A percentile compares a stretch with the other conserved stretches of the same genome.
Conservation (phyloP, 2,888 invertebrate species). For the Erynnis tages region DNA sequence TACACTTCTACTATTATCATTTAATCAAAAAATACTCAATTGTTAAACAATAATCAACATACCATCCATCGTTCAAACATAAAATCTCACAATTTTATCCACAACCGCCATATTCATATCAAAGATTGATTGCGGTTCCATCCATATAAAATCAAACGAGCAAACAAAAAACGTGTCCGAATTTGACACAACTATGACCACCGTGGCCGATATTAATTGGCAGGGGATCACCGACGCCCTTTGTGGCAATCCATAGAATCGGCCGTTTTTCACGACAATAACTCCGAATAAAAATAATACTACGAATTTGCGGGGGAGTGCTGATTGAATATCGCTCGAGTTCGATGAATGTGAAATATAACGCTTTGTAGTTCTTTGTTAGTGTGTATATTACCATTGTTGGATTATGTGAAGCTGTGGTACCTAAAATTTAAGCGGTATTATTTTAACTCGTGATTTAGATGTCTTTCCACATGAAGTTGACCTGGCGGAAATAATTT, state of each 20-base stretch:
- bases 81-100: neutral
- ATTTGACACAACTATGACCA: conserved; percentile 71
- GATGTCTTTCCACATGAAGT: too few relatives aligned
- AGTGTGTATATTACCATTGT: too few relatives aligned
- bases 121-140: conserved; percentile 48
- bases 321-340: conserved; percentile 45
- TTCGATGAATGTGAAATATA: conserved; percentile 14
- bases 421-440: too few relatives aligned
- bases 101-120: conserved; percentile 28
- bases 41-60: too few relatives aligned
- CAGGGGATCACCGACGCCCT: conserved; percentile 66
- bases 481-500: too few relatives aligned
- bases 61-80: neutral
- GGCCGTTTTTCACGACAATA: conserved; percentile 64
- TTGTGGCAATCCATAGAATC: conserved; percentile 53
- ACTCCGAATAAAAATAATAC: conserved; percentile 70
- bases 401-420: too few relatives aligned
- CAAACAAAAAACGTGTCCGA: conserved; percentile 61
- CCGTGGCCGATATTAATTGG: conserved; percentile 77
- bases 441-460: too few relatives aligned
- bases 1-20: too few relatives aligned
- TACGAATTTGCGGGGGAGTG: conserved; percentile 67
- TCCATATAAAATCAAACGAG: conserved; percentile 28
- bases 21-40: too few relatives aligned
- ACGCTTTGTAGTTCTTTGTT: neutral